Base-by-base conservation (phyloP, 2,888 invertebrate species). In the Volucella inanis region DNA sequence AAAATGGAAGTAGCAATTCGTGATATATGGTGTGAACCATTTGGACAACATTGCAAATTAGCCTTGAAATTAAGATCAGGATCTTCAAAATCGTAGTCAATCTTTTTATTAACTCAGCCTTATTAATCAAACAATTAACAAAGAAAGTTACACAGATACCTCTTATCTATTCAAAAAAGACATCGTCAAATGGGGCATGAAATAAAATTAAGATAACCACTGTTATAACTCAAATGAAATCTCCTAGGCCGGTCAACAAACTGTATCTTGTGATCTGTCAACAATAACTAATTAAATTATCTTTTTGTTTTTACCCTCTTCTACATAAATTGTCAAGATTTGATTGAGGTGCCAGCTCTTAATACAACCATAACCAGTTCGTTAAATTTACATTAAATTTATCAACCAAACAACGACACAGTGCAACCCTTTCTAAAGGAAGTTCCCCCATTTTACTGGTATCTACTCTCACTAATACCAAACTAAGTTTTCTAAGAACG, bases 401-500 rank as follows among this genome's bases (percentile, higher is more conserved):
- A 70, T 57, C 70, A 70, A 57, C 47, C 45, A 55, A 68, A 45
- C 55, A 55, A 54, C 18, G 15, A 45, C 31, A 11, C 31, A 31
- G 15, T 68, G 12, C 47, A 71, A 71, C 71, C 71, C 71, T 50
- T 71, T 14, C 49, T n/a, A 18, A 9, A 41, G 14, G 41, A 70
- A 39, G 22, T 14, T 57, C 12, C 71, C 71, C 59, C 11, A 50
- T 11, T 39, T n/a, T 43, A 55, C 31, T 43, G 14, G 10, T 54
- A 10, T 45, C 3, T 10, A n/a, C 11, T 8, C 43, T 8, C 50
- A 22, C 18, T 10, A 38, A 14, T 8, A 22, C 41, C 10, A 18
- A 45, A 31, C 39, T 70, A 70, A 22, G 80, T 68, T 65, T 79
- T 79, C 83, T 59, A 59, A 61, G 75, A 67, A 71, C 70, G 70